Conservation (phyloP, 2,888 invertebrate genomes). For the Calephelis perditalis region DNA sequence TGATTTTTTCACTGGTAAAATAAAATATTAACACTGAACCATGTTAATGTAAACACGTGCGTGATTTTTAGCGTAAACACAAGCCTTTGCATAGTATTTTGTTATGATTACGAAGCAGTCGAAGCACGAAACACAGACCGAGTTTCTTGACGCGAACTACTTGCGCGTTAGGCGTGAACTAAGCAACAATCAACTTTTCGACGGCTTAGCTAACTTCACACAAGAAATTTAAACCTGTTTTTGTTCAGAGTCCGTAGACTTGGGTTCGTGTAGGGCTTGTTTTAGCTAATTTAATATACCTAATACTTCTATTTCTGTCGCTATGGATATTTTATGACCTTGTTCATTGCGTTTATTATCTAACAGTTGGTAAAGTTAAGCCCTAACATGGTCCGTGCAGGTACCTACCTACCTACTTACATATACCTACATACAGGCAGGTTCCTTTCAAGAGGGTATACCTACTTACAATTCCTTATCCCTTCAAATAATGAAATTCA, state of each 20-base stretch:
- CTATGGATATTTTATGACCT: too few species aligned
- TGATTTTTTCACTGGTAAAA: slow-evolving; percentile 43
- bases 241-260: background rate
- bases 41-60: slow-evolving; percentile 51
- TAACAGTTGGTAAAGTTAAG: too few species aligned
- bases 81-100: slow-evolving; percentile 49
- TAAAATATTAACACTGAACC: slow-evolving; percentile 44
- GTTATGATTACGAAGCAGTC: slow-evolving; percentile 62
- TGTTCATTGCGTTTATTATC: too few species aligned
- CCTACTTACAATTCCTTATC: too few species aligned
- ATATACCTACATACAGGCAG: too few species aligned
- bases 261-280: background rate
- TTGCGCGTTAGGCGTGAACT: slow-evolving; percentile 18
- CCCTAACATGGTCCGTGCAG: too few species aligned
- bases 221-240: slow-evolving; percentile 19
- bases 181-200: slow-evolving; percentile 31
- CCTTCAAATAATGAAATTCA: too few species aligned
- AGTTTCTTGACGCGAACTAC: slow-evolving; percentile 22
- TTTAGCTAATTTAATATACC: too few species aligned
- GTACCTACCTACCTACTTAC: too few species aligned
- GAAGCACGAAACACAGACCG: slow-evolving; percentile 49
- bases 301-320: too few species aligned
- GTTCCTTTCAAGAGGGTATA: too few species aligned
- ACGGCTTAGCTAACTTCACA: slow-evolving; percentile 45
- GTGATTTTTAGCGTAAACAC: slow-evolving; percentile 54